Base-by-base conservation (phyloP, 2,888 invertebrate species). In the Netelia inedita region DNA sequence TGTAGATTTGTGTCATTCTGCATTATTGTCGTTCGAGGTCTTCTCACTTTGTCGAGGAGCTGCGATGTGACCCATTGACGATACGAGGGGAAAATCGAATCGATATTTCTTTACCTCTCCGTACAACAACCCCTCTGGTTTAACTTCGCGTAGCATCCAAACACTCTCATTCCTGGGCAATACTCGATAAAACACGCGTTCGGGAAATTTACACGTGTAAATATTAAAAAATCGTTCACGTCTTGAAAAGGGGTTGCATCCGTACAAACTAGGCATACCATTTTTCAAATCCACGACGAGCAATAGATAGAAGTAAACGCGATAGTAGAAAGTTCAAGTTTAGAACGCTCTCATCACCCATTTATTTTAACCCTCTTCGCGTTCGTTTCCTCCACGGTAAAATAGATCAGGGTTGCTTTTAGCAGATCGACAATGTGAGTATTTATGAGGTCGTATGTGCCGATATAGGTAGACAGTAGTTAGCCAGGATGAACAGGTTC, bases 31-130 rank as follows among this genome's bases (percentile, higher is more conserved):
- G 50, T 46, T 41, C 57, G 46, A 57, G 19, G n/a, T 59, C 57
- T 16, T 11, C 43, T n/a, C 46, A 11, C 57, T n/a, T 71, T 57
- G 43, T 43, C 50, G 74, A 66, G 57, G 74, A 28, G 63, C 65
- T 76, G 46, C 66, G 65, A 79, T 85, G 75, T 88, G 89, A 89
- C 89, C 89, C 86, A 89, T 89, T 89, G 89, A 87, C 85, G 88
- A 82, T 81, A 76, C 66, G 73, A 65, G 87, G 81, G 46, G 65
- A 35, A 68, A 59, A n/a, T 19, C 86, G 85, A 88, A 90, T 90
- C 89, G 87, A 90, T 89, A 88, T 75, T 82, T 66, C 35, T 74
- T 66, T 35, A 66, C 59, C 21, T 66, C n/a, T 57, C n/a, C 53
- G 53, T n/a, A 43, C 23, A 57, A 43, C 68, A 68, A 68, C 41